phyloP scores from a whole-genome alignment of 1,140 invertebrate genomes.

The Eurosta solidaginis region DNA sequence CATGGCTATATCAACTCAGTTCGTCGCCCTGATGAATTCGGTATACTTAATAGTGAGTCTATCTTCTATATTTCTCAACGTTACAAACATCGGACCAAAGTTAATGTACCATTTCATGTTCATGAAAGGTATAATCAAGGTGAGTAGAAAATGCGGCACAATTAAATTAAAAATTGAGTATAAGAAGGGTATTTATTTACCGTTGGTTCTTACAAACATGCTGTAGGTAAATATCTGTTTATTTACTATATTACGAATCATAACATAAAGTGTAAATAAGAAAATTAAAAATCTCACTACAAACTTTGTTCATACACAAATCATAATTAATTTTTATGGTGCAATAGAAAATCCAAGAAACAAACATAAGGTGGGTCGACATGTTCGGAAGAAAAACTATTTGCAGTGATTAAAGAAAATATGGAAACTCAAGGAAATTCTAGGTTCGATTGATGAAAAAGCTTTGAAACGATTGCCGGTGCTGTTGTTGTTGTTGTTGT shows the following conservation, averaged over 20 bases:
- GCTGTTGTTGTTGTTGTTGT: too few relatives aligned
- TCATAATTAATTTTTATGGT: conserved; percentile 12
- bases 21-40: too few relatives aligned
- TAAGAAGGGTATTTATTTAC: not conserved
- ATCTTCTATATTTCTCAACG: too few relatives aligned
- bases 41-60: too few relatives aligned
- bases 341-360: not conserved
- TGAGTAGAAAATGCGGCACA: not conserved
- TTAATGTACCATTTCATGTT: too few relatives aligned
- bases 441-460: too few relatives aligned
- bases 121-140: too few relatives aligned
- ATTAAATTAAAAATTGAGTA: not conserved
- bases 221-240: not conserved
- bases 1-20: too few relatives aligned
- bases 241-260: not conserved
- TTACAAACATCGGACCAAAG: too few relatives aligned
- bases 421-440: not conserved
- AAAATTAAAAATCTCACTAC: conserved; percentile 16
- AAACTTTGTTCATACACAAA: not conserved
- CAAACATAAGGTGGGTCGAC: not conserved
- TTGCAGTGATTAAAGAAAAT: not conserved
- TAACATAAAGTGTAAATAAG: conserved; percentile 12
- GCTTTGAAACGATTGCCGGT: too few relatives aligned
- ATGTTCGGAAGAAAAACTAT: not conserved
- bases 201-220: not conserved